Conservation (phyloP, 2,888 invertebrate genomes). For the Xylophagus ater region DNA sequence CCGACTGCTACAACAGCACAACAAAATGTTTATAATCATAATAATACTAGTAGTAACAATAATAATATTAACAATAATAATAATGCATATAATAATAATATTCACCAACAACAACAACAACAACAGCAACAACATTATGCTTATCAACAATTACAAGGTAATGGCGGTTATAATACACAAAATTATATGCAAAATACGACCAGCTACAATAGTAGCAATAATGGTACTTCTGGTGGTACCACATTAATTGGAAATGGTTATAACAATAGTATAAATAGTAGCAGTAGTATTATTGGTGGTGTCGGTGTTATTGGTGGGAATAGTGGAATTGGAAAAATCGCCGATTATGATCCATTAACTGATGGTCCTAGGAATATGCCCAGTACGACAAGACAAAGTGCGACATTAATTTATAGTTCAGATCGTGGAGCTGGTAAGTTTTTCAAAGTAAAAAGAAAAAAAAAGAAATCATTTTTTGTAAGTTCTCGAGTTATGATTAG, state of each 20-base stretch:
- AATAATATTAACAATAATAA: constrained; percentile 9
- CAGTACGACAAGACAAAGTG: constrained; percentile 64
- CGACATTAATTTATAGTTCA: constrained; percentile 77
- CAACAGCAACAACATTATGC: constrained; percentile 22
- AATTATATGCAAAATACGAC: constrained; percentile 9
- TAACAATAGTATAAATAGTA: constrained; percentile 15
- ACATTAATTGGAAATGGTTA: constrained; percentile 22
- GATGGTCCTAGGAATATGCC: constrained; percentile 59
- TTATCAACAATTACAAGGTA: constrained; percentile 19
- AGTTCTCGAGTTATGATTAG: no score
- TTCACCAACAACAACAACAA: constrained; percentile 23
- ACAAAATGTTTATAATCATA: constrained; percentile 14
- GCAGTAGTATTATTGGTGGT: constrained; percentile 20
- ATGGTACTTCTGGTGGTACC: constrained; percentile 7
- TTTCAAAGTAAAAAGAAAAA: no score
- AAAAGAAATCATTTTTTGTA: no score
- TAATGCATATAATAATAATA: constrained; percentile 13
- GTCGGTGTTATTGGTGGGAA: constrained; percentile 18
- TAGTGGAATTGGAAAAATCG: constrained; percentile 56
- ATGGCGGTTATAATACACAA: constrained; percentile 21
- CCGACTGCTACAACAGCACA: no score
- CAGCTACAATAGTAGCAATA: constrained; percentile 19
- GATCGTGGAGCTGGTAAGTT: constrained; percentile 54
- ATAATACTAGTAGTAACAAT: constrained; percentile 12
- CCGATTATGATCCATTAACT: constrained; percentile 67